phyloP scores from a whole-genome alignment of 2,888 invertebrate genomes.

The Cheilosia vulpina region DNA sequence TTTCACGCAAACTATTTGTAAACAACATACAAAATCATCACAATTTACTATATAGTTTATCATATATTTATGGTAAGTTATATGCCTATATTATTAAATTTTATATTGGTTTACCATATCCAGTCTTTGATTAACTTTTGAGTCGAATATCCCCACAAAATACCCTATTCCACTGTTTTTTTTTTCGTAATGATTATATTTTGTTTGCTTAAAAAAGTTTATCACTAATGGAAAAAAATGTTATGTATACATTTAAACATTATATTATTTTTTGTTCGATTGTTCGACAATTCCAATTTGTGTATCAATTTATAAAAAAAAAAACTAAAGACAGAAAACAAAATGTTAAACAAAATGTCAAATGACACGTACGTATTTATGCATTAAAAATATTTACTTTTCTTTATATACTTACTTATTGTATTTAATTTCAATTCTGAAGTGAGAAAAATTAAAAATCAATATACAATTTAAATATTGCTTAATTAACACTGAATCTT shows the following conservation, averaged over 20 bases:
- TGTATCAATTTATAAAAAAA: slow-evolving; percentile 10
- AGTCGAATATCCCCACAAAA: slow-evolving; percentile 74
- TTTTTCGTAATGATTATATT: slow-evolving; percentile 76
- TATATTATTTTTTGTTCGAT: slow-evolving; percentile 76
- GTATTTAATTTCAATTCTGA: slow-evolving; percentile 59
- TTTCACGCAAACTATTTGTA: slow-evolving; percentile 54
- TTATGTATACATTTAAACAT: slow-evolving; percentile 65
- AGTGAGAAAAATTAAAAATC: slow-evolving; percentile 69
- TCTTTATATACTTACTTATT: slow-evolving; percentile 52
- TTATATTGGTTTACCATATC: slow-evolving; percentile 55
- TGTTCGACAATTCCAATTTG: slow-evolving; percentile 82
- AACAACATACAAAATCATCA: slow-evolving; percentile 65
- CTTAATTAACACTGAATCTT: slow-evolving; percentile 81
- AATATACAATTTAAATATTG: slow-evolving; percentile 79
- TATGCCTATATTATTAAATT: slow-evolving; percentile 28
- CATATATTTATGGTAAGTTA: slow-evolving; percentile 21
- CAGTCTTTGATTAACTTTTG: slow-evolving; percentile 71
- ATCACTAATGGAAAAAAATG: slow-evolving; percentile 59
- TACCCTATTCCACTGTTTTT: slow-evolving; percentile 56
- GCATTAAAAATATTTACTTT: slow-evolving; percentile 75
- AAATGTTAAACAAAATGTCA: slow-evolving; percentile 47
- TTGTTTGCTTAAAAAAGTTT: slow-evolving; percentile 50
- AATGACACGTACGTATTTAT: slow-evolving; percentile 64
- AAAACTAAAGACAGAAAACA: not conserved
- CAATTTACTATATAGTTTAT: slow-evolving; percentile 50